Evolutionary conservation across 2,113 vertebrate species (phyloP), one percentile per base, ranked within the genome.

Genomic region (Lepisosteus osseus): DNA sequence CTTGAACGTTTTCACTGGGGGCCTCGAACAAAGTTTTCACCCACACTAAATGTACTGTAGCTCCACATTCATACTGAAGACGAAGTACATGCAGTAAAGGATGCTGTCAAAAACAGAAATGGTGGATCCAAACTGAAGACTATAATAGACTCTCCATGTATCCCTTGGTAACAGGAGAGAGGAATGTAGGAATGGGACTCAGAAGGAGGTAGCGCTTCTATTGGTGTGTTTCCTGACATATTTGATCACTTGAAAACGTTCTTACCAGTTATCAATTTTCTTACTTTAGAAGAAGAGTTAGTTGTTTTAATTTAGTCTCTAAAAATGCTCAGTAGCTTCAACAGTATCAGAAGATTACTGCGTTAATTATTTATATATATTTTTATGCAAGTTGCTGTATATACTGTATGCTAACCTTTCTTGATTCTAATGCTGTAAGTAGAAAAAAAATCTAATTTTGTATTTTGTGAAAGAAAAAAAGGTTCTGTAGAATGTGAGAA

Each of bases 291-390:
- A 45, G 6, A 57, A 56, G 66, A 75, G 4, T 14, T n/a, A 43
- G 17, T 62, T 64, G 54, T 17, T 43, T 17, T 15, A 8, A 64
- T 61, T 3, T 47, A 7, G 11, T 40, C 51, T 57, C 42, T 40
- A 62, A 57, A 65, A 74, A 14, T 13, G 42, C 59, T 66, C 70
- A 74, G 74, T 88, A 85, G 87, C 88, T 90, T 89, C 90, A 88
- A 84, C 75, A 80, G 72, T 79, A 72, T 75, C 65, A 76, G 82
- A 83, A 86, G 80, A 84, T 86, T 84, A 71, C 76, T 88, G 84
- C 83, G 79, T 63, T 72, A 47, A 82, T 88, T 95, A 95, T 95
- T 94, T 95, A 95, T 95, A 91, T 90, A 72, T 70, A 71, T 75
- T 65, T 29, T 76, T 74, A 68, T 90, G 82, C 88, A 88, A 81